Evolutionary conservation across 2,797 vertebrate genomes (phyloP), one percentile per base, ranked within the genome.

Genomic region (Mormyrus hasselquistii): DNA sequence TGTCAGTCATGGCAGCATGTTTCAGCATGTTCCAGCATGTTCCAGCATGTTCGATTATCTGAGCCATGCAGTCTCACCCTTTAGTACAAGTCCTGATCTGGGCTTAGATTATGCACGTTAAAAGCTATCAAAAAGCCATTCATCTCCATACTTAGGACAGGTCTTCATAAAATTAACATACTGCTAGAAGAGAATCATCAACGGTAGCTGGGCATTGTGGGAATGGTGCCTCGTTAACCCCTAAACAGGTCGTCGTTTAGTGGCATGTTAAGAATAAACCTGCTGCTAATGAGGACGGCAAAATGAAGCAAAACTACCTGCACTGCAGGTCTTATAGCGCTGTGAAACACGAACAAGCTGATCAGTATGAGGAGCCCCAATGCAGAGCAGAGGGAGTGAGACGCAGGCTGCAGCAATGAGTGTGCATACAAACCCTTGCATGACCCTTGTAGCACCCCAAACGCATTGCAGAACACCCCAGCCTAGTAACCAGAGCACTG

Each of bases 51-150:
- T 79, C 38, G 0, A 79, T 79, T 79, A 44, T 38, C 6, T 2
- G 4, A 44, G 38, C 38, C 38, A 16, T 6, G 2, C 38, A 79
- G 34, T 79, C 73, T 79, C 73, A n/a, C 73, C 38, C 73, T 79
- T 38, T 16, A n/a, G 73, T 44, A 44, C 73, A 44, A 79, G 38
- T 38, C 16, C 38, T 79, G 73, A 79, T 44, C 73, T 44, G 73
- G 16, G 38, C 38, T 79, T 84, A 90, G 89, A 91, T 91, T 94
- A 92, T 90, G 93, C 91, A 94, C 94, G 93, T 94, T 85, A 89
- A 93, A 94, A 93, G 93, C 92, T 91, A 95, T 95, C 95, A 95
- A 95, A 93, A 94, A 93, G 89, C 90, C 91, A 94, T 93, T 93
- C 92, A 94, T 94, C 94, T 94, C 93, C 93, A 94, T 95, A 93